These are phyloP conservation scores for Microctonus hyperodae DNA, from an alignment of 2,888 invertebrate species.

Conservation along the genomic window DNA sequence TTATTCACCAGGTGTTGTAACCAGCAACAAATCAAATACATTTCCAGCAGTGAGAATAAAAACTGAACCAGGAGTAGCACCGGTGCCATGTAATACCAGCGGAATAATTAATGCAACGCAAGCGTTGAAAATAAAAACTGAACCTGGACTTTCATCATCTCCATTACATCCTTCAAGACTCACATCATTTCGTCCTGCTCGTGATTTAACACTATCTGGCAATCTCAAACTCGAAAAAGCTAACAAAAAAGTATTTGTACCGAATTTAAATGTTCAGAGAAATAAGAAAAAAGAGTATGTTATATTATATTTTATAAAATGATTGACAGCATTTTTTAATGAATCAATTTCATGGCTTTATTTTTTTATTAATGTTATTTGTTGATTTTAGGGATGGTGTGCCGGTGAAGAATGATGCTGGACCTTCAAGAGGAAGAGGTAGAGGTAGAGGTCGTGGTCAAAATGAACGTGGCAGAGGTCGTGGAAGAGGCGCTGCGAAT, in stretches of 20 bases:
- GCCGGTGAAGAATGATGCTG: slow-evolving; percentile 40
- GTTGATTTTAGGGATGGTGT: slow-evolving; percentile 29
- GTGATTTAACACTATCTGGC: slow-evolving; percentile 60
- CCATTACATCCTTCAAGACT: slow-evolving; percentile 47
- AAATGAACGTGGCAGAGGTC: slow-evolving; percentile 45
- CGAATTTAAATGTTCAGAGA: slow-evolving; percentile 60
- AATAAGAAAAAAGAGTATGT: slow-evolving; percentile 58
- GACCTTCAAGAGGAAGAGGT: slow-evolving; percentile 28
- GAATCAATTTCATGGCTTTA: too few species aligned
- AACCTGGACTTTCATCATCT: slow-evolving; percentile 44
- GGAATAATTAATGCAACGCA: not conserved
- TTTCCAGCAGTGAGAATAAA: not conserved
- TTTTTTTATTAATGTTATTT: not conserved
- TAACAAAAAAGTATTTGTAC: slow-evolving; percentile 54
- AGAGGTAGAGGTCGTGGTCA: slow-evolving; percentile 44
- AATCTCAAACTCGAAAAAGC: slow-evolving; percentile 54
- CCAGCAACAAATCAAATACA: not conserved
- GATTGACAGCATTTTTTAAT: too few species aligned
- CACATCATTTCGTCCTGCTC: slow-evolving; percentile 56
- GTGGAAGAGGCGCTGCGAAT: slow-evolving; percentile 46
- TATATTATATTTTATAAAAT: not conserved
- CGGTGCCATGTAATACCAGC: not conserved
- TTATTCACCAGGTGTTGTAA: not conserved
- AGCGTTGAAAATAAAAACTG: slow-evolving; percentile 45
- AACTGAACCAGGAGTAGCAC: not conserved